A percentile compares a stretch with the other conserved stretches of the same genome.
phyloP scores from a whole-genome alignment of 1,140 invertebrate species.

The Rhyzopertha dominica region DNA sequence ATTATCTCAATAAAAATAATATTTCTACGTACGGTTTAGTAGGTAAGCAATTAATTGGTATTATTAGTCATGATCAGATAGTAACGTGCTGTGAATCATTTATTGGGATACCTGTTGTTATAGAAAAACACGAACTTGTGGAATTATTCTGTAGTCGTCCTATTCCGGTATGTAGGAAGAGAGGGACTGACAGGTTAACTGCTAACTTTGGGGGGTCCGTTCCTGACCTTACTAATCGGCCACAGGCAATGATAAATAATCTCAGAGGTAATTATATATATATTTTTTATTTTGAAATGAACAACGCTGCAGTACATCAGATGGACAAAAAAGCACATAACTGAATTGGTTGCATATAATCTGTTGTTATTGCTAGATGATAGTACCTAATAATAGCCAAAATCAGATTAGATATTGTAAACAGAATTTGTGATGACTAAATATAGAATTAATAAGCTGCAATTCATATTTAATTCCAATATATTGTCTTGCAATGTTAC shows the following conservation, averaged over 20 bases:
- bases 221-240: conserved; percentile 25
- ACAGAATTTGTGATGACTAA: not conserved
- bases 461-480: too few relatives aligned
- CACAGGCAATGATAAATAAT: conserved; percentile 25
- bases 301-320: conserved; percentile 17
- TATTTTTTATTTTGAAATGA: conserved; percentile 12
- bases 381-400: not conserved
- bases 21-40: conserved; percentile 42
- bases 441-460: too few relatives aligned
- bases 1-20: conserved; percentile 41
- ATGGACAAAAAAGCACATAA: not conserved
- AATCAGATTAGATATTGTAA: not conserved
- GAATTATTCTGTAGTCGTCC: conserved; percentile 37
- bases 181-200: conserved; percentile 29
- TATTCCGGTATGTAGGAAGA: conserved; percentile 37
- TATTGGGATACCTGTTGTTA: conserved; percentile 16
- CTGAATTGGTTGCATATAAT: not conserved
- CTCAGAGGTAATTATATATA: conserved; percentile 15
- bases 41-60: conserved; percentile 24
- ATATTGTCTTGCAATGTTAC: too few relatives aligned
- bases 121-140: conserved; percentile 41
- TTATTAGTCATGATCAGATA: not conserved
- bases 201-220: conserved; percentile 34
- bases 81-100: conserved; percentile 5
- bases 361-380: not conserved